These are phyloP conservation scores for Temnothorax nylanderi DNA, from an alignment of 1,140 invertebrate genomes.

Conservation along the genomic window DNA sequence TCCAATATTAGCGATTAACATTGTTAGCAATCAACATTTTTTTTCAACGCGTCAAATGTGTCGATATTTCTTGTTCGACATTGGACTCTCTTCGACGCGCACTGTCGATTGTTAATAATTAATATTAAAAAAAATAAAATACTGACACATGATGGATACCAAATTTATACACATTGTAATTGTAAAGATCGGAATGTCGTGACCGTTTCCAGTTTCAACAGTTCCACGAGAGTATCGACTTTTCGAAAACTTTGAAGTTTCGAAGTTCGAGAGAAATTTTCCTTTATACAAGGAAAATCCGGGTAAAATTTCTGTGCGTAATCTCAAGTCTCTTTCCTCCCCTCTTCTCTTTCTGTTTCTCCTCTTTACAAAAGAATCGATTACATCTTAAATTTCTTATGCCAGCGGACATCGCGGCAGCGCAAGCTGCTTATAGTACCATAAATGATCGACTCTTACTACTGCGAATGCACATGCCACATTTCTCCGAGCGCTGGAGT, in stretches of 20 bases:
- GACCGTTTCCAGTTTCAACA: background rate
- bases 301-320: background rate
- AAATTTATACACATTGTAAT: background rate
- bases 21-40: background rate
- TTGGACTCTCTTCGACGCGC: background rate
- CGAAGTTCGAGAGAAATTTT: background rate
- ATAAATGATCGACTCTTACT: conserved; percentile 63
- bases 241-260: background rate
- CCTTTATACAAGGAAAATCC: background rate
- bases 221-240: background rate
- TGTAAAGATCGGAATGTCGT: background rate
- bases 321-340: background rate
- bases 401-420: background rate
- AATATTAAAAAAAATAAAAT: background rate
- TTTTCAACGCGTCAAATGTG: background rate
- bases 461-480: conserved; percentile 17
- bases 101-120: background rate
- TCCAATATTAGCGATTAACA: background rate
- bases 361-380: conserved; percentile 18
- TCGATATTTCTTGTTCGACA: background rate
- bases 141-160: background rate
- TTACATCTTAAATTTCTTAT: conserved; percentile 54
- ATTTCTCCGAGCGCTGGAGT: background rate
- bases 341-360: background rate
- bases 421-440: conserved; percentile 43